Percentiles rank a stretch among this genome's conserved stretches.
Conservation (phyloP, 2,797 vertebrate species). For the Pseudochirops cupreus region DNA sequence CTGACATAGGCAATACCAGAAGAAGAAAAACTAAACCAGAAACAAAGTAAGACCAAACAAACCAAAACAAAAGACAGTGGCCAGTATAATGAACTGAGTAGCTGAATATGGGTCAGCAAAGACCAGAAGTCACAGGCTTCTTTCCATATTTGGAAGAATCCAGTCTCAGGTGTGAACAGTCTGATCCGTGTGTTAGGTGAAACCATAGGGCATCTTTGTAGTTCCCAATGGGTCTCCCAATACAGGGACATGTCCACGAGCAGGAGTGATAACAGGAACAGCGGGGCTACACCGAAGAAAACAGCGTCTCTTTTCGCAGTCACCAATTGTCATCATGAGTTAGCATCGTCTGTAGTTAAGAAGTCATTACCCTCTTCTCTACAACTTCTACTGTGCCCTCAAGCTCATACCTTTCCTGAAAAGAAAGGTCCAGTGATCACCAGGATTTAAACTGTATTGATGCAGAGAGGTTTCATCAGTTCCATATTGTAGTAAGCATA, state of each 20-base stretch:
- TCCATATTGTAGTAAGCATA: background rate
- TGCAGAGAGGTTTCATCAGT: background rate
- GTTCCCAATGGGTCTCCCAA: background rate
- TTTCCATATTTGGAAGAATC: background rate
- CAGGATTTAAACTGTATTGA: background rate
- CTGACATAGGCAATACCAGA: background rate
- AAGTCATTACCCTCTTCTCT: background rate
- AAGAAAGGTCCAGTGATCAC: background rate
- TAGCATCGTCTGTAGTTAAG: background rate
- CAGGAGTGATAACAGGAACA: background rate
- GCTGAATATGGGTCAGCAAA: background rate
- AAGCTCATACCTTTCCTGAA: background rate
- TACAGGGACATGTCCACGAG: background rate
- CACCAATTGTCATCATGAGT: background rate
- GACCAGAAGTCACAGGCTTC: background rate
- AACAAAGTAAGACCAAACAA: background rate
- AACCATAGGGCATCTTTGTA: background rate
- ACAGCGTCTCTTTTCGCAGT: background rate
- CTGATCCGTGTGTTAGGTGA: background rate
- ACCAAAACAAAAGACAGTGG: background rate
- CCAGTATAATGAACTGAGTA: background rate
- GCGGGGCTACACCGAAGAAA: background rate
- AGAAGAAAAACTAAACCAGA: background rate
- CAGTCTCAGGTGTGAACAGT: background rate
- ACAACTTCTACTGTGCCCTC: background rate